Conservation (phyloP, 2,888 invertebrate genomes). For the Eristalinus aeneus region DNA sequence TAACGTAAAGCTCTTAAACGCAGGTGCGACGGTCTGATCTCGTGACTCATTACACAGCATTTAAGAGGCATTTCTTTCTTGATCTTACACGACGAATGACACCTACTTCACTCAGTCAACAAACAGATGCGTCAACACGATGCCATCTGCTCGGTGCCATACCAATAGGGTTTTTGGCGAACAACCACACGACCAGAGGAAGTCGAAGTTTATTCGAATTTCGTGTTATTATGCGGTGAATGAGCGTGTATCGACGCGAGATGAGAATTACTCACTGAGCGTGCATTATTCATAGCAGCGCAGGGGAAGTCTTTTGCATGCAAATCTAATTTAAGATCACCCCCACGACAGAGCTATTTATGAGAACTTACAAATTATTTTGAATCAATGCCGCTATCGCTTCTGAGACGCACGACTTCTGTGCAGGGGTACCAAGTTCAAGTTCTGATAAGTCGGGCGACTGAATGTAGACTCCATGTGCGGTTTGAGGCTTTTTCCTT, state of each 20-base stretch:
- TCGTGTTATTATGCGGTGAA: background rate
- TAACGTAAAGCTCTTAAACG: background rate
- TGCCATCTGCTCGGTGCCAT: background rate
- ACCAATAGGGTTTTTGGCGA: background rate
- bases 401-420: too few relatives aligned
- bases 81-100: background rate
- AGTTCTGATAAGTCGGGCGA: too few relatives aligned
- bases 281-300: background rate
- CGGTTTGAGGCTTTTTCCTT: too few relatives aligned
- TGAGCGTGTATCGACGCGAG: background rate
- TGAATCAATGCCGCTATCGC: too few relatives aligned
- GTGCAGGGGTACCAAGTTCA: too few relatives aligned
- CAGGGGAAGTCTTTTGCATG: background rate
- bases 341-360: background rate
- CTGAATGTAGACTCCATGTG: too few relatives aligned
- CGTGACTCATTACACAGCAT: background rate
- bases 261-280: background rate
- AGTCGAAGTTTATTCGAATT: background rate
- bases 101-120: background rate
- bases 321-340: background rate
- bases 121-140: background rate
- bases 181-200: background rate
- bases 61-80: background rate
- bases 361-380: background rate
- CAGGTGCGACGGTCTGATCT: background rate